Evolutionary conservation across 2,113 vertebrate species (phyloP).

Genomic region (Heterocephalus glaber): DNA sequence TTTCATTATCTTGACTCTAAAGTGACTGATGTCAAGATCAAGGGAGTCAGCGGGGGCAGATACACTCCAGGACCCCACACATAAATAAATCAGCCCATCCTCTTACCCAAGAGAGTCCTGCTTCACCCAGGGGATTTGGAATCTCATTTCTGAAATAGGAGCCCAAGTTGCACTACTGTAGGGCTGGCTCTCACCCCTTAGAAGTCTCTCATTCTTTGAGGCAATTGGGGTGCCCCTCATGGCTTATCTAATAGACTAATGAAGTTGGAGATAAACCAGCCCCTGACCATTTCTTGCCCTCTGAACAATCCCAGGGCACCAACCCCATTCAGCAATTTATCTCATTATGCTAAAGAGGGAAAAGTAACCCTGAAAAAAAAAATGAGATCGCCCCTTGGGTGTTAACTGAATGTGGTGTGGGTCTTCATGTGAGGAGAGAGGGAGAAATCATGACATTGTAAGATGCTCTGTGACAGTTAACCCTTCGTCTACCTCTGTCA

Average conservation of each 20-base stretch:
- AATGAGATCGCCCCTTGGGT: conserved; percentile 85
- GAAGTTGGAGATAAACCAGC: conserved; percentile 95
- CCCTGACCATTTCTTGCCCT: conserved; percentile 90
- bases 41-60: conserved; percentile 87
- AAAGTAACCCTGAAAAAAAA: conserved; percentile 90
- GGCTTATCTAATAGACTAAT: conserved; percentile 93
- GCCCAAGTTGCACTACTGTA: conserved; percentile 80
- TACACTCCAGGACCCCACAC: conserved; percentile 87
- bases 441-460: conserved; percentile 74
- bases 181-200: conserved; percentile 76
- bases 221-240: conserved; percentile 89
- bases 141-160: conserved; percentile 81
- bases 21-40: conserved; percentile 90
- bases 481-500: conserved; percentile 59
- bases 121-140: conserved; percentile 79
- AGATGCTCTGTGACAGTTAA: conserved; percentile 79
- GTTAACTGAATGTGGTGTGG: conserved; percentile 78
- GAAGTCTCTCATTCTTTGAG: conserved; percentile 85
- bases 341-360: conserved; percentile 95
- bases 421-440: conserved; percentile 74
- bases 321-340: conserved; percentile 89
- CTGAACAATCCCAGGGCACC: conserved; percentile 89
- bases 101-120: conserved; percentile 71
- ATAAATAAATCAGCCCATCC: conserved; percentile 87
- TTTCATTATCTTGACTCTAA: conserved; percentile 87